Conservation (phyloP, 2,113 vertebrate species). For the Dasyurus viverrinus region DNA sequence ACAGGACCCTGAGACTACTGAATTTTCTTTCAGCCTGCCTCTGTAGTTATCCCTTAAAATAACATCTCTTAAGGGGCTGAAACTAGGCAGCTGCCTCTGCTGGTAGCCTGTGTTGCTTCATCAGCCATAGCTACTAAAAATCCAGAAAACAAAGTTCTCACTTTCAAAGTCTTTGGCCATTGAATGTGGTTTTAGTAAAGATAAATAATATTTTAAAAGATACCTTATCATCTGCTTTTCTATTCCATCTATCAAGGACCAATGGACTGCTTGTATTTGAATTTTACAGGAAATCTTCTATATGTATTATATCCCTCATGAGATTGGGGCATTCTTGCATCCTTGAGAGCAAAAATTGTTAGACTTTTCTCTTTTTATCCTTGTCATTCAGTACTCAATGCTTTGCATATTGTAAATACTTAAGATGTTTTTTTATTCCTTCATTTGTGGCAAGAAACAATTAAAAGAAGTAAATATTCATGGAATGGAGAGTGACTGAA, state of each 20-base stretch:
- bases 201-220: not conserved
- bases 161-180: not conserved
- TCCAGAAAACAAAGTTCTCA: not conserved
- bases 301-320: not conserved
- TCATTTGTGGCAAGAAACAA: not conserved
- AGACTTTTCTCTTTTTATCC: not conserved
- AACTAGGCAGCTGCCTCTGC: not conserved
- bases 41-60: not conserved
- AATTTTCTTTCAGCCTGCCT: not conserved
- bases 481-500: not conserved
- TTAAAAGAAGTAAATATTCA: not conserved
- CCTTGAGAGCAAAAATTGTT: not conserved
- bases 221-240: not conserved
- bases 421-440: not conserved
- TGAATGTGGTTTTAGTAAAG: not conserved
- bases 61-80: not conserved
- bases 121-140: not conserved
- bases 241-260: not conserved
- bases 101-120: not conserved
- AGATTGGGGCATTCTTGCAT: not conserved
- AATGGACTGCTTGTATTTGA: not conserved
- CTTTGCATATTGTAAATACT: not conserved
- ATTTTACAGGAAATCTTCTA: not conserved
- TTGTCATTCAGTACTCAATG: not conserved
- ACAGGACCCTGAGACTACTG: not conserved